Evolutionary conservation across 2,113 vertebrate species (phyloP).

Genomic region (Hippocampus zosterae): DNA sequence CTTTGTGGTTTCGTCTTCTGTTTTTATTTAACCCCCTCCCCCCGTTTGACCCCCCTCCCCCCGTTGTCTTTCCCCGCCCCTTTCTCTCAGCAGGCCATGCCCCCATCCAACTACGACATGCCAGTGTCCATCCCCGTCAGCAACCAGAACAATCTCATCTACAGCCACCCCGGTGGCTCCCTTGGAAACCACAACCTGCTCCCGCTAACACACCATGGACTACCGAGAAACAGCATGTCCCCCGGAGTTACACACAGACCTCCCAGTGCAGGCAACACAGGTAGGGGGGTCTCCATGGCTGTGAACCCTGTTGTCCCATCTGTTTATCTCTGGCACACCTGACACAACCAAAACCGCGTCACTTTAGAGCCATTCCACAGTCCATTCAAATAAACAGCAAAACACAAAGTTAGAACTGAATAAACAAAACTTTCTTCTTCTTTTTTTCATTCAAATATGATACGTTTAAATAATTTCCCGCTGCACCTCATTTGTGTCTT

Average conservation of each 20-base stretch:
- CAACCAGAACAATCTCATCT: constrained; percentile 95
- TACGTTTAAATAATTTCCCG: too few relatives aligned
- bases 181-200: constrained; percentile 96
- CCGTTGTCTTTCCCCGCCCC: constrained; percentile 16
- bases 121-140: constrained; percentile 96
- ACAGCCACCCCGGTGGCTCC: constrained; percentile 90
- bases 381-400: too few relatives aligned
- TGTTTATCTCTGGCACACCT: not conserved
- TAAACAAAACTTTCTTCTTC: too few relatives aligned
- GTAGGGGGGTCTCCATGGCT: constrained; percentile 47
- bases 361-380: not conserved
- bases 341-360: not conserved
- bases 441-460: too few relatives aligned
- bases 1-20: constrained; percentile 19
- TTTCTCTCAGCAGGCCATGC: constrained; percentile 82
- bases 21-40: too few relatives aligned
- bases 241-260: constrained; percentile 94
- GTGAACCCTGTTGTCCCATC: constrained; percentile 31
- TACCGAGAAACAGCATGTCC: constrained; percentile 99
- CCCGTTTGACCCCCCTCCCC: too few relatives aligned
- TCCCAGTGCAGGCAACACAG: constrained; percentile 95
- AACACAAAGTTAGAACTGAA: too few relatives aligned
- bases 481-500: too few relatives aligned
- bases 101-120: constrained; percentile 97
- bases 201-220: constrained; percentile 91